A percentile compares a stretch with the other conserved stretches of the same genome.
These are phyloP conservation scores for Bombus sylvicola DNA, from an alignment of 1,140 invertebrate species.

Conservation along the genomic window DNA sequence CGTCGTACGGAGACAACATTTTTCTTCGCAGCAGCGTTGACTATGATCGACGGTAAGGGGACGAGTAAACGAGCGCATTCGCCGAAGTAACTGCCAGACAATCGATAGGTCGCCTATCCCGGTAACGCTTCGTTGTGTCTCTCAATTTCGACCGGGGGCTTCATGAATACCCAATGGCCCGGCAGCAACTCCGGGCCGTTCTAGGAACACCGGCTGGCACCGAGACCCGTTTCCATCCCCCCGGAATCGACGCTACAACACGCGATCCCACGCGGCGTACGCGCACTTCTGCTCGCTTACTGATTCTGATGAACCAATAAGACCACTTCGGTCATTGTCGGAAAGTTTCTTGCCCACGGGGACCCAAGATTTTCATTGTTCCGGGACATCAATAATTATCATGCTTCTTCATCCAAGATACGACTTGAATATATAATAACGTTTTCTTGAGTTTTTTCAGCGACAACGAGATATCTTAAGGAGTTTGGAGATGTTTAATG, in stretches of 20 bases:
- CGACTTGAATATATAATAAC: no score
- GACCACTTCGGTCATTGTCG: constrained; percentile 17
- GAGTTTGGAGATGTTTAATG: no score
- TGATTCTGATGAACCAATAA: constrained; percentile 64
- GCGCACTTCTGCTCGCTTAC: constrained; percentile 36
- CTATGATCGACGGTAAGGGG: constrained; percentile 34
- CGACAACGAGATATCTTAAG: no score
- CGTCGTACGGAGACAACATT: constrained; percentile 33
- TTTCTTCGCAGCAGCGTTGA: constrained; percentile 30
- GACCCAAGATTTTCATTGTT: not conserved
- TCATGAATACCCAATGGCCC: constrained; percentile 80
- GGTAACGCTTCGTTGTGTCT: constrained; percentile 78
- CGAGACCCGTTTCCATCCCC: constrained; percentile 67
- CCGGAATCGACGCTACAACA: constrained; percentile 68
- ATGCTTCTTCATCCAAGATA: no score
- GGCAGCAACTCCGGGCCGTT: constrained; percentile 74
- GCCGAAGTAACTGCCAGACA: constrained; percentile 78
- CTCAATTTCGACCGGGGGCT: constrained; percentile 78
- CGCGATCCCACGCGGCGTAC: constrained; percentile 56
- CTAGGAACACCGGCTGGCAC: constrained; percentile 78
- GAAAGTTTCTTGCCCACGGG: constrained; percentile 24
- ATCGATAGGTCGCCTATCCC: constrained; percentile 78
- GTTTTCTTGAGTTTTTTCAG: no score
- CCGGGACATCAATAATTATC: not conserved
- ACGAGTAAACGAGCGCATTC: constrained; percentile 74